phyloP scores from a whole-genome alignment of 92 coral and sea anemone genomes.

The Heliopora coerulea region DNA sequence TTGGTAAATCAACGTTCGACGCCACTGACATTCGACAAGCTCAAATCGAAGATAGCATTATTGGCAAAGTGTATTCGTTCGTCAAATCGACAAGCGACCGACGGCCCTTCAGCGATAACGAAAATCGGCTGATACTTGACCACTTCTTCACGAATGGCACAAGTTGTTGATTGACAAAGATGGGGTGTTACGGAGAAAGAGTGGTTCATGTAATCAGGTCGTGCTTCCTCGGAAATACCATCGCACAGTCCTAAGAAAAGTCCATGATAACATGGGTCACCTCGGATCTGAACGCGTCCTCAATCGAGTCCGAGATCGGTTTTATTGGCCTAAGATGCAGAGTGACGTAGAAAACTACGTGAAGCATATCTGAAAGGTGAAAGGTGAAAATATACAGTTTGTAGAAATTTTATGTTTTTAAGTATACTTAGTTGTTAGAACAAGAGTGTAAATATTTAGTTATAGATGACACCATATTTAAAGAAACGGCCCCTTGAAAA shows the following conservation, averaged over 20 bases:
- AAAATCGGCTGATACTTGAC: conserved; percentile 43
- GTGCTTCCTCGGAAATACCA: conserved; percentile 48
- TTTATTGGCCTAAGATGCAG: conserved; percentile 62
- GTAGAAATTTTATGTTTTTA: no score
- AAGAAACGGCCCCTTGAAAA: no score
- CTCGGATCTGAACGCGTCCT: conserved; percentile 17
- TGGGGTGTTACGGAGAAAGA: conserved; percentile 50
- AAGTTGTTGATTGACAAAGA: conserved; percentile 51
- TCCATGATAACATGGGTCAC: conserved; percentile 64
- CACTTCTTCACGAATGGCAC: conserved; percentile 54
- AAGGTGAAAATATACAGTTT: no score
- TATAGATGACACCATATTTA: no score
- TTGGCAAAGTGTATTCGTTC: conserved; percentile 7
- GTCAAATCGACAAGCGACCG: conserved; percentile 2
- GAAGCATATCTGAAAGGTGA: no score
- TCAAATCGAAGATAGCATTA: conserved; percentile 13
- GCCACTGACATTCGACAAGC: conserved; percentile 10
- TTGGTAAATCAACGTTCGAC: neutral
- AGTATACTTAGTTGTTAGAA: no score
- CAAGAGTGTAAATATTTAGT: no score
- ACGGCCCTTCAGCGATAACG: conserved; percentile 10
- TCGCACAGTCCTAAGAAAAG: conserved; percentile 33
- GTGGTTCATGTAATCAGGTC: conserved; percentile 35
- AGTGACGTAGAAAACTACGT: conserved; percentile 50
- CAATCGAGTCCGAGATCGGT: conserved; percentile 50